A percentile compares a stretch with the other conserved stretches of the same genome.
phyloP scores from a whole-genome alignment of 2,888 invertebrate genomes.

The Noctuana brunneofusca region DNA sequence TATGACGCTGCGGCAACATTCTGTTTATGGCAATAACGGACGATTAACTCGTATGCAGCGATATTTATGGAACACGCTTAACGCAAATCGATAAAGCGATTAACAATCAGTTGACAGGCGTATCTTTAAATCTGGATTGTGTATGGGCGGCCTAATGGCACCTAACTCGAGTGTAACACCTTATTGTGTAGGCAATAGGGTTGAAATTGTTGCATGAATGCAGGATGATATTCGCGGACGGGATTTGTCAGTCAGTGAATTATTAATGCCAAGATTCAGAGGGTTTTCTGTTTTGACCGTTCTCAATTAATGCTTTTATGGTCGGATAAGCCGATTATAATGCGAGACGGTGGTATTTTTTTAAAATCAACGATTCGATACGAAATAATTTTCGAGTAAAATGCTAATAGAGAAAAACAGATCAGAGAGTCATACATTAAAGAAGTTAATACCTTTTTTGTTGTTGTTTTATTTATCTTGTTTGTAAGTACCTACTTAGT shows the following conservation, averaged over 20 bases:
- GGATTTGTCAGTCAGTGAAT: constrained; percentile 69
- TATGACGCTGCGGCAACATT: constrained; percentile 15
- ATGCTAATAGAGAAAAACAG: background rate
- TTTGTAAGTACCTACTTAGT: no score
- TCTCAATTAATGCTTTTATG: constrained; percentile 58
- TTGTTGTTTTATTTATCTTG: background rate
- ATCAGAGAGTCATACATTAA: background rate
- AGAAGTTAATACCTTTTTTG: background rate
- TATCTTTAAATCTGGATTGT: constrained; percentile 37
- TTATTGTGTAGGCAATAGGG: constrained; percentile 25
- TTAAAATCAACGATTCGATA: constrained; percentile 17
- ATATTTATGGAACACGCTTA: constrained; percentile 27
- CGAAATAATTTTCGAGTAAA: constrained; percentile 13
- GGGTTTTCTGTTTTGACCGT: constrained; percentile 63
- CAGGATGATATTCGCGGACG: constrained; percentile 41
- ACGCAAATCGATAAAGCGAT: constrained; percentile 35
- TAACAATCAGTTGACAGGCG: constrained; percentile 38
- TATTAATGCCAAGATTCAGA: constrained; percentile 48
- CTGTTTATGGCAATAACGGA: constrained; percentile 30
- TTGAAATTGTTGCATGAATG: constrained; percentile 23
- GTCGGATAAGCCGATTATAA: constrained; percentile 57
- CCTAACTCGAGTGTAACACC: background rate
- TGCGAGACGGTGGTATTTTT: constrained; percentile 30
- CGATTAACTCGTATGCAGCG: constrained; percentile 22
- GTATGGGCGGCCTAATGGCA: constrained; percentile 34